Evolutionary conservation across 1,140 invertebrate species (phyloP), one percentile per base, ranked within the genome.

Genomic region (Cyrtorhinus lividipennis): DNA sequence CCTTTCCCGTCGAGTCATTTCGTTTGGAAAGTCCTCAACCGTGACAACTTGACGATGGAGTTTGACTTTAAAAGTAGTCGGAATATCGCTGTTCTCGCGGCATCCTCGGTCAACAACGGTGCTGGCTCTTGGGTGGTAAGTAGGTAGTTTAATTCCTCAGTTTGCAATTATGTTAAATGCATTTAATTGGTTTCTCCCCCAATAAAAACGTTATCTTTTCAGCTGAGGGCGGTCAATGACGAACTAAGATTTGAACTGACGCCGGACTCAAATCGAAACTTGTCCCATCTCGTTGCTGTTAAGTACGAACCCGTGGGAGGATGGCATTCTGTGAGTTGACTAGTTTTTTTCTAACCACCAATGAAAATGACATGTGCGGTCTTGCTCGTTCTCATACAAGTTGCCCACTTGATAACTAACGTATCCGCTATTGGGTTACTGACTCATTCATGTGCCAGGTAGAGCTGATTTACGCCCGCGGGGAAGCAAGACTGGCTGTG

Each of bases 31-130:
- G 81, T 83, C 68, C 81, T 83, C 71, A 80, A 79, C 61, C 83
- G 78, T 38, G 79, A 83, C 66, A 81, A 81, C 62, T 78, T 95
- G 62, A 83, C 83, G 69, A 75, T 95, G 53, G 83, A 83, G 71
- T 92, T 95, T 73, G 87, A 92, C 72, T 94, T 94, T 71, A 90
- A 90, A 73, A 91, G 88, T 23, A 88, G 83, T 65, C 83, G 85
- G 68, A 84, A 84, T 66, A 81, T 86, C 68, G 89, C 88, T 13
- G 85, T 94, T 46, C 76, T 95, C 64, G 87, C 90, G 20, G 91
- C 90, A 62, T 86, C 87, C 66, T 83, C 88, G 70, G 82, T 90
- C 5, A 79, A 78, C 61, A 82, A 81, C 38, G 80, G 81, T 24
- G 78, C 81, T 66, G 83, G 84, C 62, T 89, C 87, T 72, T 91